These are phyloP conservation scores for Cherax destructor DNA, from an alignment of 1,140 invertebrate species.

Conservation along the genomic window DNA sequence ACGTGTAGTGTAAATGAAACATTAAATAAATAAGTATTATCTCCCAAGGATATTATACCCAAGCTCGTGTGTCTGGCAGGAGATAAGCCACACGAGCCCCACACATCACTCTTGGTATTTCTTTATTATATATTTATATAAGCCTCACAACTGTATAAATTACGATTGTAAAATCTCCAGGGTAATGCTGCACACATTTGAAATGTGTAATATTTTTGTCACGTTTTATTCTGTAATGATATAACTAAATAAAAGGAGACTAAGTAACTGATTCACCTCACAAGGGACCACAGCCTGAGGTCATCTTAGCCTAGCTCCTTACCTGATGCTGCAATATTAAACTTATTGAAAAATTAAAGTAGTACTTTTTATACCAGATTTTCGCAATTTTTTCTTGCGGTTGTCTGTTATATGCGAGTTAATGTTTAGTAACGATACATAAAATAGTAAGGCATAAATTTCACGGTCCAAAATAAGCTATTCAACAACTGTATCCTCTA, in stretches of 20 bases:
- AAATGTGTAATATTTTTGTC: not conserved
- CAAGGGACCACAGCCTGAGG: not conserved
- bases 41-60: not conserved
- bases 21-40: not conserved
- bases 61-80: slow-evolving; percentile 2
- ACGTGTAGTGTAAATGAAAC: not conserved
- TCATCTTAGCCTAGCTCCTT: not conserved
- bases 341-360: not conserved
- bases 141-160: not conserved
- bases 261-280: not conserved
- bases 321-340: not conserved
- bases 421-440: not conserved
- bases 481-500: not conserved
- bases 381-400: not conserved
- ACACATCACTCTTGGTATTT: not conserved
- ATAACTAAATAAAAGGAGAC: not conserved
- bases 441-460: not conserved
- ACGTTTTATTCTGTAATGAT: not conserved
- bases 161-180: not conserved
- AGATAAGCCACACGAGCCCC: not conserved
- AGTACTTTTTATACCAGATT: not conserved
- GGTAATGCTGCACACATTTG: no score
- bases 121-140: not conserved
- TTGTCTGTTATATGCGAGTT: not conserved
- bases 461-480: not conserved